These are phyloP conservation scores for Euglossa dilemma DNA, from an alignment of 1,140 invertebrate genomes.

Conservation along the genomic window DNA sequence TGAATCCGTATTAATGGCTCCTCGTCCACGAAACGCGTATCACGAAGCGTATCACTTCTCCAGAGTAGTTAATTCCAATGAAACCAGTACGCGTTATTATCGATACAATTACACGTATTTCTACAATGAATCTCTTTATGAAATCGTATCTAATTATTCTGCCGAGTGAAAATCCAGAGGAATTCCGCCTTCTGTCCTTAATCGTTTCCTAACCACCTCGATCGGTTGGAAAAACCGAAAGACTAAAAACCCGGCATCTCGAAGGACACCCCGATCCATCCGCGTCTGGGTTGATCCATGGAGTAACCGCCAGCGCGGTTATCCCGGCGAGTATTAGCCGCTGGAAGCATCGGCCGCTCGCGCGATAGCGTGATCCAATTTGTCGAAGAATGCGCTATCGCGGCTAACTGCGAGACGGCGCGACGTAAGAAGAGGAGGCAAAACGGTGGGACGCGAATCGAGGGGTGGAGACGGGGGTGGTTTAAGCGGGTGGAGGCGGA, in stretches of 20 bases:
- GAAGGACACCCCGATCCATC: background rate
- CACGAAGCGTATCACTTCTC: too few relatives aligned
- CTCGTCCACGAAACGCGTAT: background rate
- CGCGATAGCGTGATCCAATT: conserved; percentile 80
- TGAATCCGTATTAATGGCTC: background rate
- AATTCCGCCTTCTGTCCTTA: background rate
- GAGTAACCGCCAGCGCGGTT: conserved; percentile 15
- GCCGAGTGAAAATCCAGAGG: background rate
- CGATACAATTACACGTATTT: background rate
- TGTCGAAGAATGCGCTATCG: conserved; percentile 80
- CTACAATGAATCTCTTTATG: background rate
- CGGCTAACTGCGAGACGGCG: conserved; percentile 64
- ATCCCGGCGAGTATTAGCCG: conserved; percentile 61
- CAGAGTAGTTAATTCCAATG: background rate
- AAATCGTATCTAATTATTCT: background rate
- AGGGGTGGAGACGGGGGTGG: conserved; percentile 9
- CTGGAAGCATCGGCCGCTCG: conserved; percentile 66
- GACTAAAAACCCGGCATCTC: background rate
- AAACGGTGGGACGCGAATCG: conserved; percentile 46
- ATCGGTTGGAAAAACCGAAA: too few relatives aligned
- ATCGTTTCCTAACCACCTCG: too few relatives aligned
- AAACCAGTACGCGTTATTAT: background rate
- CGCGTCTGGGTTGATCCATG: background rate
- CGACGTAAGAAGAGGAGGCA: conserved; percentile 54
- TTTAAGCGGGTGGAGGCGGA: conserved; percentile 45